phyloP scores from a whole-genome alignment of 2,888 invertebrate genomes.

The Xestia sexstrigata region DNA sequence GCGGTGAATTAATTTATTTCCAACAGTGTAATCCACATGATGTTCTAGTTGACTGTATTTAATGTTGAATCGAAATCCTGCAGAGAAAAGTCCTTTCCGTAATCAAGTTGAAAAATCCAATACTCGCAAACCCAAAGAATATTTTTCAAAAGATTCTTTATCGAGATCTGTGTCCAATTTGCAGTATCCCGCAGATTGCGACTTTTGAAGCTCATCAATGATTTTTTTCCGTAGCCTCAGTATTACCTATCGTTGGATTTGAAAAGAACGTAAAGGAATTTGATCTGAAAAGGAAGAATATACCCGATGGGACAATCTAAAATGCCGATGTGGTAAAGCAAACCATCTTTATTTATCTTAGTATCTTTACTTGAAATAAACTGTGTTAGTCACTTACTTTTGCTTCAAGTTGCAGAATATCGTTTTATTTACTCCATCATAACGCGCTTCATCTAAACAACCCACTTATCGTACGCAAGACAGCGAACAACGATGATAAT shows the following conservation, averaged over 20 bases:
- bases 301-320: neutral
- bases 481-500: constrained; percentile 58
- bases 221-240: constrained; percentile 24
- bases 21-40: neutral
- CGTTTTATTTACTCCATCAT: constrained; percentile 51
- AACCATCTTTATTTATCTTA: too few relatives aligned
- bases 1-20: too few relatives aligned
- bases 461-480: constrained; percentile 61
- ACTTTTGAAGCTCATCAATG: constrained; percentile 43
- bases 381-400: neutral
- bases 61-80: constrained; percentile 3
- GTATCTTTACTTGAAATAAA: neutral
- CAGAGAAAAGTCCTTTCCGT: constrained; percentile 6
- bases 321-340: neutral
- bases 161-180: constrained; percentile 48
- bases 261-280: constrained; percentile 18
- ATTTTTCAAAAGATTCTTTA: constrained; percentile 55
- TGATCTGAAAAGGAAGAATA: constrained; percentile 14
- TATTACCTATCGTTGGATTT: constrained; percentile 27
- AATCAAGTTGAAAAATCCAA: constrained; percentile 46
- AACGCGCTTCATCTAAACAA: constrained; percentile 52
- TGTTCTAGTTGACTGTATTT: neutral
- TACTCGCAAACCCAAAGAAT: constrained; percentile 19
- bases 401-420: constrained; percentile 25
- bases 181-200: constrained; percentile 37